phyloP scores from a whole-genome alignment of 2,797 vertebrate species.

The Poecile montanus region DNA sequence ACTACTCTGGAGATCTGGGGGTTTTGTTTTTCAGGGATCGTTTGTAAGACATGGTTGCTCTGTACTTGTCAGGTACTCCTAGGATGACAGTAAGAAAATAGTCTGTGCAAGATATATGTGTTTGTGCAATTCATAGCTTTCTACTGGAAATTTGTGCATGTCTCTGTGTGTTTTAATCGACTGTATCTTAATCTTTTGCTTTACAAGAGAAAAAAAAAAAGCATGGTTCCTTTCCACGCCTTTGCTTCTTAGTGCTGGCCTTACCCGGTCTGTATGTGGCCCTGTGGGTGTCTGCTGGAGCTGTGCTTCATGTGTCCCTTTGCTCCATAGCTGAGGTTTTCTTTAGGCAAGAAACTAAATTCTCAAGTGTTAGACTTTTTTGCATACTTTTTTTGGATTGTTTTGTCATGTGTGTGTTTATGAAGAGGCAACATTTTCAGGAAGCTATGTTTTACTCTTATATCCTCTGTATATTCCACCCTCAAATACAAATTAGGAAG shows the following conservation, averaged over 20 bases:
- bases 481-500: neutral
- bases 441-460: neutral
- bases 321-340: neutral
- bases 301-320: neutral
- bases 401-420: neutral
- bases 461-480: neutral
- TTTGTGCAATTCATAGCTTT: neutral
- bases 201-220: neutral
- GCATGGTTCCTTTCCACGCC: fast-evolving
- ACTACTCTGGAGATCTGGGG: neutral
- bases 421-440: neutral
- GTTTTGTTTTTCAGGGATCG: neutral
- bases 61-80: neutral
- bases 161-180: neutral
- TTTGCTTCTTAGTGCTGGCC: neutral
- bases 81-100: neutral
- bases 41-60: neutral
- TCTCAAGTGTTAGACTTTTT: neutral
- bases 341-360: neutral
- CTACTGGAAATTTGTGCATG: neutral
- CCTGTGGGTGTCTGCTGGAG: neutral
- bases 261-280: neutral
- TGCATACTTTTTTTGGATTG: neutral
- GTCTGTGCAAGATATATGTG: neutral
- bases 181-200: neutral